A percentile compares a stretch with the other conserved stretches of the same genome.
Conservation (phyloP, 2,888 invertebrate genomes). For the Chironomus tentans region DNA sequence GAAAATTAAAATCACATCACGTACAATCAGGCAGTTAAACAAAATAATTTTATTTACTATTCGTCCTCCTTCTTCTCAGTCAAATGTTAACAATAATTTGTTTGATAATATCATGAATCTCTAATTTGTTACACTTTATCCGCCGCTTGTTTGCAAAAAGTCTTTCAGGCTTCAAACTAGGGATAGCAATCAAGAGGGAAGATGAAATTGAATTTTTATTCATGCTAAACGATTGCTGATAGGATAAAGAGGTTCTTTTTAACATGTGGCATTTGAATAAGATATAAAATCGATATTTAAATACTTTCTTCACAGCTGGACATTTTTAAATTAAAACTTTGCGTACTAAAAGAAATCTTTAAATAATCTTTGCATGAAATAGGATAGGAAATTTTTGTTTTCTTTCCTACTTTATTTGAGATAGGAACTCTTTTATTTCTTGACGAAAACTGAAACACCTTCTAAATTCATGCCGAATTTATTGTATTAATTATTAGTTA, state of each 20-base stretch:
- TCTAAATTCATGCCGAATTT: too few species aligned
- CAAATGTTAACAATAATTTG: too few species aligned
- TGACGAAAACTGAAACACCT: too few species aligned
- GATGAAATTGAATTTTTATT: background rate
- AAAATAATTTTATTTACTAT: too few species aligned
- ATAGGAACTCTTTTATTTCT: too few species aligned
- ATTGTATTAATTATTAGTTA: too few species aligned
- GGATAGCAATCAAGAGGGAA: background rate
- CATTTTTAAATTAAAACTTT: constrained; percentile 18
- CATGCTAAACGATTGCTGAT: background rate
- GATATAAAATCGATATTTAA: background rate
- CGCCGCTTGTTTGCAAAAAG: constrained; percentile 11
- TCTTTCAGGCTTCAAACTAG: background rate
- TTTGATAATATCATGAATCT: constrained; percentile 4
- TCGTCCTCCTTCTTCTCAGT: too few species aligned
- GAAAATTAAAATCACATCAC: background rate
- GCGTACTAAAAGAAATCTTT: background rate
- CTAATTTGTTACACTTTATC: constrained; percentile 4
- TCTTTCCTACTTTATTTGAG: too few species aligned
- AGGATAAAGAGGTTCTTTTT: constrained; percentile 4
- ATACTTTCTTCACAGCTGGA: constrained; percentile 5
- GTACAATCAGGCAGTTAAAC: background rate
- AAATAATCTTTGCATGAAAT: background rate
- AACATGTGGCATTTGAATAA: background rate
- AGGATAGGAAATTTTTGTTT: background rate